Evolutionary conservation across 64 coral and sea anemone genomes (phyloP), one percentile per base, ranked within the genome.

Genomic region (Montipora foliosa): DNA sequence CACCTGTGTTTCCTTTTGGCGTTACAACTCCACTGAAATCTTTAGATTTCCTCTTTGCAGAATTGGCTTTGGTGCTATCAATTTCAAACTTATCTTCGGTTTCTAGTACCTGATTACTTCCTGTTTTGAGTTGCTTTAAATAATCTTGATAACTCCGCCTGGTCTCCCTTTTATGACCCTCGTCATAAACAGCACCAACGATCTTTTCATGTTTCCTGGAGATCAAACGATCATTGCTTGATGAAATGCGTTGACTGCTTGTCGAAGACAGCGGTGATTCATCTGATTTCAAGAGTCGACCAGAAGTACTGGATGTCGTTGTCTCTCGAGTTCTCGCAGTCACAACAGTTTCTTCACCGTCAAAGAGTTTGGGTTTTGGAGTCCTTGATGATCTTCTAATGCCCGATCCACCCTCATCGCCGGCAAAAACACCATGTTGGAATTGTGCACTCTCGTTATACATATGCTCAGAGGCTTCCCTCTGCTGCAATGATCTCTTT

Each of bases 321-420:
- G n/a, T 47, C 1, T 86, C 82, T 8, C 16, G 64, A 51, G 62
- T 71, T 86, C 66, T 70, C 21, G 62, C 11, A 51, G 71, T 86
- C 3, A 72, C 82, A 49, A 48, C 15, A 49, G 82, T 86, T 71
- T 86, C 82, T 86, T 93, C 92, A 71, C 88, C 84, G 8, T 93
- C 84, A 74, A 93, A 88, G 13, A 88, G 14, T 59, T 93, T 93
- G 21, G 92, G 92, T 8, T 93, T 93, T 37, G 92, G 92, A 58
- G 83, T 57, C 64, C 92, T 81, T 67, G 92, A 93, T 19, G 92
- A 93, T 37, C 84, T 87, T 93, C 92, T 86, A 4, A 86, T 17
- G 19, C 62, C 47, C 3, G 82, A 47, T 49, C 66, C 66, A 49
- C 62, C 22, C 3, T 50, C 82, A 45, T 48, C 60, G 4, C 13